These are phyloP conservation scores for Megalonaias nervosa DNA, from an alignment of 1,140 invertebrate species.

Conservation along the genomic window DNA sequence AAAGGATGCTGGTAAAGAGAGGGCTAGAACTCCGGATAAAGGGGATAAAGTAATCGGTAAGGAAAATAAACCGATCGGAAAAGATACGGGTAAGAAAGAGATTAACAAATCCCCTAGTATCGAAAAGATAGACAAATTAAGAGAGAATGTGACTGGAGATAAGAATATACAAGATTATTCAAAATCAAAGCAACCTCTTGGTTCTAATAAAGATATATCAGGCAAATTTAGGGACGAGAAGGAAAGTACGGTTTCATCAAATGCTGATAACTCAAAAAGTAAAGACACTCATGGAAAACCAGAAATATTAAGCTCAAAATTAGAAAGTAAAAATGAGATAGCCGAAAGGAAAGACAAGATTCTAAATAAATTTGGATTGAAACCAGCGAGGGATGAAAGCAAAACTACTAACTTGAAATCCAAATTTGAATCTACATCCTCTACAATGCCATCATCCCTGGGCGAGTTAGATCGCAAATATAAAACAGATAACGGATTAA, in stretches of 20 bases:
- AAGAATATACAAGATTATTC: neutral
- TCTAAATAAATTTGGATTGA: conserved; percentile 27
- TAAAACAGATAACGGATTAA: conserved; percentile 11
- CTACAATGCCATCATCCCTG: neutral
- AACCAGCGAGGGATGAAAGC: conserved; percentile 14
- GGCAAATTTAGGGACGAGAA: no score
- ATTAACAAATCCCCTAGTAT: neutral
- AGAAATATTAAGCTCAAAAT: neutral
- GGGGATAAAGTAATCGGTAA: neutral
- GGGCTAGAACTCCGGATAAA: neutral
- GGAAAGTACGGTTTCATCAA: no score
- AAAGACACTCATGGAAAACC: conserved; percentile 11
- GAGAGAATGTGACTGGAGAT: neutral
- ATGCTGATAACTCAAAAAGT: neutral
- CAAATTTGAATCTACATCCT: no score
- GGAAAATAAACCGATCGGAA: neutral
- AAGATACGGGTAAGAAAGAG: neutral
- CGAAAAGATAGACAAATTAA: neutral
- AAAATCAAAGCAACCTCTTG: conserved; percentile 5
- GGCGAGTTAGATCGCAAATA: conserved; percentile 9
- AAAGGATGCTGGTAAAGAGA: neutral
- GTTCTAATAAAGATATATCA: no score
- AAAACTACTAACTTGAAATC: no score
- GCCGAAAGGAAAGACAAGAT: conserved; percentile 8
- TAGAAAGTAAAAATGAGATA: conserved; percentile 3